phyloP scores from a whole-genome alignment of 2,888 invertebrate species.

The Mimas tiliae region DNA sequence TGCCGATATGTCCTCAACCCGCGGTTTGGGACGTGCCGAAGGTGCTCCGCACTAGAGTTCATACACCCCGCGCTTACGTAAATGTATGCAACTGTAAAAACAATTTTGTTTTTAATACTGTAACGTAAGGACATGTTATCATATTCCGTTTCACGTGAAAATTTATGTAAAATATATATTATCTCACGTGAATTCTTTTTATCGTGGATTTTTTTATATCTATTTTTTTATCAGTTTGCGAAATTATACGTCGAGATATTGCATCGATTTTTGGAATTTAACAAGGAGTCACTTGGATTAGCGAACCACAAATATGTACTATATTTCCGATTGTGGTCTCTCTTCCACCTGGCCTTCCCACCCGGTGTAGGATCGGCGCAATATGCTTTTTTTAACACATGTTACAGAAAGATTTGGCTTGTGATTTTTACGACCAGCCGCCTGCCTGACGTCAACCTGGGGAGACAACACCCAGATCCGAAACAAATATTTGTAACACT shows the following conservation, averaged over 20 bases:
- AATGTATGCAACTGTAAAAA: conserved; percentile 73
- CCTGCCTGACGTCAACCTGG: too few species aligned
- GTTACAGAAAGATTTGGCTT: too few species aligned
- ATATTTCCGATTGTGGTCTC: too few species aligned
- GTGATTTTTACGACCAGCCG: too few species aligned
- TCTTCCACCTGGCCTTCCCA: too few species aligned
- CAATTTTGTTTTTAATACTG: conserved; percentile 39
- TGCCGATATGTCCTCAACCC: conserved; percentile 74
- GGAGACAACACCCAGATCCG: too few species aligned
- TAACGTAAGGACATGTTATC: conserved; percentile 16
- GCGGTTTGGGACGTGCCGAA: conserved; percentile 77
- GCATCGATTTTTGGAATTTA: not conserved
- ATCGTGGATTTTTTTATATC: not conserved
- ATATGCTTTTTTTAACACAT: too few species aligned
- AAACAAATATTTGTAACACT: too few species aligned
- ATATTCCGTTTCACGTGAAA: conserved; percentile 22
- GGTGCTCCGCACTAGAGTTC: conserved; percentile 73
- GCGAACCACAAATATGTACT: not conserved
- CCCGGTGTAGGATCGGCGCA: too few species aligned
- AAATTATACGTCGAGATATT: not conserved
- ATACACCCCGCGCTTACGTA: conserved; percentile 75
- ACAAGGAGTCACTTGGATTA: not conserved
- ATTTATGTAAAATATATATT: conserved; percentile 12
- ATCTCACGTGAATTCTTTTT: conserved; percentile 18
- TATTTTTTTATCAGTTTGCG: not conserved